A percentile compares a stretch with the other conserved stretches of the same genome.
Evolutionary conservation across 2,888 invertebrate genomes (phyloP).

Genomic region (Subacronicta megacephala): DNA sequence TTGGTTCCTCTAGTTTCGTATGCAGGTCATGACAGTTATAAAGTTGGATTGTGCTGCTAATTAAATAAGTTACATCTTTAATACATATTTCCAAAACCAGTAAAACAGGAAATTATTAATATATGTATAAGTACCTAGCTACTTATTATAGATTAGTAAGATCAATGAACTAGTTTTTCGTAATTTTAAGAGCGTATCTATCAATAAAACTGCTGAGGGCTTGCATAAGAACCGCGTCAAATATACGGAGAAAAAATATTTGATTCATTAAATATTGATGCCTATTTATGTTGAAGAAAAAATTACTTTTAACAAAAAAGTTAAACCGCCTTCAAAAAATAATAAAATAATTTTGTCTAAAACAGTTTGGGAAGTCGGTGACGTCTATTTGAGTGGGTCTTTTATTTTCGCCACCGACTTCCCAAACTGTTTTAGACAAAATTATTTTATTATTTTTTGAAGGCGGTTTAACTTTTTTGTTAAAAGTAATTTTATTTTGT

Average conservation of each 20-base stretch:
- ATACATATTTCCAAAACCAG: slow-evolving; percentile 26
- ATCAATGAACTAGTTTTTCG: slow-evolving; percentile 50
- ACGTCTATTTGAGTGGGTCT: too few relatives aligned
- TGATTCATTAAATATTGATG: background rate
- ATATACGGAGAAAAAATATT: slow-evolving; percentile 41
- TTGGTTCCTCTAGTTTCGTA: slow-evolving; percentile 2
- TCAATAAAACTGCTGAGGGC: slow-evolving; percentile 51
- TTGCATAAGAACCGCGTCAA: slow-evolving; percentile 51
- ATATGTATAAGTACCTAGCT: slow-evolving; percentile 30
- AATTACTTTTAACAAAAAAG: too few relatives aligned
- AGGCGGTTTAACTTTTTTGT: too few relatives aligned
- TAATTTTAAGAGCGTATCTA: slow-evolving; percentile 54
- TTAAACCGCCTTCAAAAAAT: too few relatives aligned
- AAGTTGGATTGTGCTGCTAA: slow-evolving; percentile 17
- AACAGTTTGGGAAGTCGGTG: too few relatives aligned
- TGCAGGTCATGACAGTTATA: slow-evolving; percentile 12
- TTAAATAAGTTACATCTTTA: slow-evolving; percentile 42
- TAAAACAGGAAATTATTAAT: slow-evolving; percentile 44
- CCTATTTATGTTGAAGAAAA: background rate
- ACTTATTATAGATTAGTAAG: slow-evolving; percentile 42
- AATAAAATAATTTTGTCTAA: too few relatives aligned
- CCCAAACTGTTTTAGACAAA: too few relatives aligned
- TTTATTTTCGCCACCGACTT: too few relatives aligned
- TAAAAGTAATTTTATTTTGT: too few relatives aligned
- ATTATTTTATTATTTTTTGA: too few relatives aligned